Percentiles rank a stretch among this genome's conserved stretches.
Evolutionary conservation across 2,797 vertebrate genomes (phyloP).

Genomic region (Spinus olivaceus): DNA sequence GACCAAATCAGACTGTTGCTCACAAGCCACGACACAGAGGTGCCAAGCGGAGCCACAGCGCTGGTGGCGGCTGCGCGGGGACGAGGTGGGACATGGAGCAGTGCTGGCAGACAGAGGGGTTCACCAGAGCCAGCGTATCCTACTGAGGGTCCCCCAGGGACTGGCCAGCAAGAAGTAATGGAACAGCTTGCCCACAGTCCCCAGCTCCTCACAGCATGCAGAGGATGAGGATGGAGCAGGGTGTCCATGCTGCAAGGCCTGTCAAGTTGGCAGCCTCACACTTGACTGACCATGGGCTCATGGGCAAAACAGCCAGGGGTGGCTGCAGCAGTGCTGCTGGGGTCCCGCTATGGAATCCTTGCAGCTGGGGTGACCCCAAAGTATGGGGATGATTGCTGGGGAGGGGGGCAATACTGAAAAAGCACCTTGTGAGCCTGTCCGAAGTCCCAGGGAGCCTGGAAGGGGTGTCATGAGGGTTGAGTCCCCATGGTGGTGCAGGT

Average conservation of each 20-base stretch:
- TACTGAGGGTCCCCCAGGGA: neutral
- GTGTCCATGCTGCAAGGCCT: neutral
- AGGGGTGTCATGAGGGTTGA: rapidly evolving
- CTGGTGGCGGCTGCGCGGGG: rapidly evolving
- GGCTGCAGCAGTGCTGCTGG: neutral
- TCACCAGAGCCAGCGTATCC: rapidly evolving
- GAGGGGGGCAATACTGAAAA: neutral
- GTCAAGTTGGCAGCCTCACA: rapidly evolving
- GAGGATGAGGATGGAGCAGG: neutral
- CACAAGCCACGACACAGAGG: conserved; percentile 13
- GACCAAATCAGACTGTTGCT: neutral
- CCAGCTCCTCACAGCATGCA: neutral
- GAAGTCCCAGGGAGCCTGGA: neutral
- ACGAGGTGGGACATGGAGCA: rapidly evolving
- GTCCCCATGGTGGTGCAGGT: neutral
- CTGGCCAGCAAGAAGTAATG: neutral
- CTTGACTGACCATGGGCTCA: neutral
- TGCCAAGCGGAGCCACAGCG: neutral
- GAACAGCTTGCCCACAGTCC: rapidly evolving
- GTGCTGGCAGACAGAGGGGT: neutral
- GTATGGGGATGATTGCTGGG: rapidly evolving
- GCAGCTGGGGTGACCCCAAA: neutral
- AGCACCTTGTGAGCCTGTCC: rapidly evolving
- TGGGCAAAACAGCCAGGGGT: neutral
- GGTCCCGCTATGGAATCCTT: rapidly evolving